Evolutionary conservation across 2,113 vertebrate genomes (phyloP).

Genomic region (Todiramphus chloris): DNA sequence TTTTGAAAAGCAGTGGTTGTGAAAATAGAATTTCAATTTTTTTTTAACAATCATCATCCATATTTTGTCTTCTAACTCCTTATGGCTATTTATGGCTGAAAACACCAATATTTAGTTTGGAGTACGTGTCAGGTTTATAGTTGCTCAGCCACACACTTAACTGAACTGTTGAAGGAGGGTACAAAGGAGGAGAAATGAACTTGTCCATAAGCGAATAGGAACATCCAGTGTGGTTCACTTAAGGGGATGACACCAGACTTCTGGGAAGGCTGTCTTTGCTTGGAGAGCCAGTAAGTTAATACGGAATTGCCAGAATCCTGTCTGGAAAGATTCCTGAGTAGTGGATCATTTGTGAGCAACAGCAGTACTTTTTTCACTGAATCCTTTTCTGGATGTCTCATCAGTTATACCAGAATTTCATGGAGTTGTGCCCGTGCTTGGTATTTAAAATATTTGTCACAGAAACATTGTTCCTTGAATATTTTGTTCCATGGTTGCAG

Average conservation of each 20-base stretch:
- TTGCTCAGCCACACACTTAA: not conserved
- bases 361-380: not conserved
- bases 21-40: not conserved
- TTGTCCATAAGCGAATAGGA: not conserved
- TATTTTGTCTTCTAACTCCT: not conserved
- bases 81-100: not conserved
- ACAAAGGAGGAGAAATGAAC: not conserved
- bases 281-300: not conserved
- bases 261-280: not conserved
- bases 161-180: not conserved
- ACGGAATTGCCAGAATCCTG: not conserved
- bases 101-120: not conserved
- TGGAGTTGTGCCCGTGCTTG: not conserved
- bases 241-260: not conserved
- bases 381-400: not conserved
- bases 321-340: not conserved
- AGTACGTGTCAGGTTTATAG: not conserved
- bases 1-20: not conserved
- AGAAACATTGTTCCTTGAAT: not conserved
- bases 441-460: not conserved
- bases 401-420: not conserved
- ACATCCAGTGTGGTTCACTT: not conserved
- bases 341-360: not conserved
- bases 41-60: not conserved
- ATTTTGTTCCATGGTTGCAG: not conserved